Evolutionary conservation across 2,113 vertebrate species (phyloP).

Genomic region (Acrocephalus arundinaceus): DNA sequence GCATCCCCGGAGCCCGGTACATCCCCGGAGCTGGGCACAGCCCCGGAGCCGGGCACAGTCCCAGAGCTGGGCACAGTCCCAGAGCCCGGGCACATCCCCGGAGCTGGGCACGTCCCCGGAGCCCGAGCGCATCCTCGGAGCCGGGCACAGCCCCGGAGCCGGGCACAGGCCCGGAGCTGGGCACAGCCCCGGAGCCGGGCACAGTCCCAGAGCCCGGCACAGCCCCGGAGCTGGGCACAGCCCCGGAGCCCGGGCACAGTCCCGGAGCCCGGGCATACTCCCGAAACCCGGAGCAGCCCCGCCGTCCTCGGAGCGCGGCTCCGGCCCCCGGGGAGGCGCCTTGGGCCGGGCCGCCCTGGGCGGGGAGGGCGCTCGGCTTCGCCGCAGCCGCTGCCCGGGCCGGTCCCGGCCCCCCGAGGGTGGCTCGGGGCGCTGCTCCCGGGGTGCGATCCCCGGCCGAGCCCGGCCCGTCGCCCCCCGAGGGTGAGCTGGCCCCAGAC

Average conservation of each 20-base stretch:
- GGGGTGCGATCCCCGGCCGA: not conserved
- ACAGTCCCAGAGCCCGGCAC: fast-evolving
- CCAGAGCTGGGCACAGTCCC: fast-evolving
- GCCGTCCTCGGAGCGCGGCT: not conserved
- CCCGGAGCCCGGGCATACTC: too few species aligned
- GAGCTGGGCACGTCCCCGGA: fast-evolving
- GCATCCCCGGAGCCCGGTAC: not conserved
- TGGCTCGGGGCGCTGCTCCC: not conserved
- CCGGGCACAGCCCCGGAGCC: not conserved
- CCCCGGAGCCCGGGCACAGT: not conserved
- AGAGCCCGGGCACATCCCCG: fast-evolving
- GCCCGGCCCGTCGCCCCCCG: not conserved
- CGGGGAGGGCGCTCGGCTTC: not conserved
- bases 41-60: fast-evolving
- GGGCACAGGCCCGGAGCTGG: fast-evolving
- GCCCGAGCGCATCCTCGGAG: not conserved
- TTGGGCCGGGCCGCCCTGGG: not conserved
- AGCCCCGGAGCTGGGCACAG: fast-evolving
- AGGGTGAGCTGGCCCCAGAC: not conserved
- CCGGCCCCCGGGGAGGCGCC: not conserved
- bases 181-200: fast-evolving
- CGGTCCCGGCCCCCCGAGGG: too few species aligned
- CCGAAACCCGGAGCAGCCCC: too few species aligned
- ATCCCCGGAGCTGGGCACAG: not conserved
- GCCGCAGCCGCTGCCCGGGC: not conserved